phyloP scores from a whole-genome alignment of 2,888 invertebrate genomes.

The Coronaproctus castanopsis region DNA sequence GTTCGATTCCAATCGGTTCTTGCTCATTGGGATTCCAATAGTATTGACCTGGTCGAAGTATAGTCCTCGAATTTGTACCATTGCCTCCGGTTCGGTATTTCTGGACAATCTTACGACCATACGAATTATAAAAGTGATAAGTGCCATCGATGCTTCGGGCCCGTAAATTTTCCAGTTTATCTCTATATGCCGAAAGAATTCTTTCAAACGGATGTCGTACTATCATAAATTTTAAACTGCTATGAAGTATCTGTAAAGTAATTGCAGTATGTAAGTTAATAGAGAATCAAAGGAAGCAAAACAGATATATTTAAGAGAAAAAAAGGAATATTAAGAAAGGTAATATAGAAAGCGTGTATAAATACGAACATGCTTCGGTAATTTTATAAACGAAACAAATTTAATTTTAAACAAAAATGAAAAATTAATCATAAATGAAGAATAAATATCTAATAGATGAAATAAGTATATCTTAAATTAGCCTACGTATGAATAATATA shows the following conservation, averaged over 20 bases:
- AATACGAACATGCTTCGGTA: neutral
- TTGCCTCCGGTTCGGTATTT: conserved; percentile 27
- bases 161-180: conserved; percentile 26
- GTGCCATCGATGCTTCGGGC: conserved; percentile 26
- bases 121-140: conserved; percentile 31
- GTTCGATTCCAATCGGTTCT: conserved; percentile 26
- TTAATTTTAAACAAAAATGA: too few relatives aligned
- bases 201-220: conserved; percentile 40
- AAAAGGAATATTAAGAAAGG: neutral
- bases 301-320: neutral
- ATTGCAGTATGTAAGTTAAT: too few relatives aligned
- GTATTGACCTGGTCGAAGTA: conserved; percentile 14
- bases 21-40: conserved; percentile 18
- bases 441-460: too few relatives aligned
- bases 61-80: conserved; percentile 12
- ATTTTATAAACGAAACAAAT: too few relatives aligned
- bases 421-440: too few relatives aligned
- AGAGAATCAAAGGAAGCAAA: neutral
- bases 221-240: conserved; percentile 32
- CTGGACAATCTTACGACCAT: conserved; percentile 30
- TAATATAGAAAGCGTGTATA: neutral
- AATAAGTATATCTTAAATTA: too few relatives aligned
- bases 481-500: too few relatives aligned
- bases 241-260: conserved; percentile 25
- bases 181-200: conserved; percentile 36